phyloP scores from a whole-genome alignment of 2,888 invertebrate genomes.

The Melieria crassipennis region DNA sequence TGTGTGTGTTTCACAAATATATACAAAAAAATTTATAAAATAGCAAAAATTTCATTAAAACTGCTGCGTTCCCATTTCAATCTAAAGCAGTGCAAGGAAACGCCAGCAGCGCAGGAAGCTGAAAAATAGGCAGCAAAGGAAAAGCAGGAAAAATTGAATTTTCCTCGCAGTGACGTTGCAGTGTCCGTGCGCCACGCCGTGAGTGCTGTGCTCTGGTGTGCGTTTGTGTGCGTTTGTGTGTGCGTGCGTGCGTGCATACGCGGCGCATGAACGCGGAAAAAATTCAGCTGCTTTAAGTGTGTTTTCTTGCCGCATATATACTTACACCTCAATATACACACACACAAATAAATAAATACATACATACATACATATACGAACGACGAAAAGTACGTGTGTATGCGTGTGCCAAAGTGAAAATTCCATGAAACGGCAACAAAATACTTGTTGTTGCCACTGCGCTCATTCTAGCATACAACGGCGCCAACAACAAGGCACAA shows the following conservation, averaged over 20 bases:
- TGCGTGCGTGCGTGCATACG: not conserved
- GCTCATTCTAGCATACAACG: not conserved
- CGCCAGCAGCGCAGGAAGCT: not conserved
- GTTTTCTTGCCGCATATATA: not conserved
- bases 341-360: not conserved
- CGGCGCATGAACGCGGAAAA: not conserved
- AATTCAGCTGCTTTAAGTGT: not conserved
- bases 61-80: not conserved
- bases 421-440: not conserved
- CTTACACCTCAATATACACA: not conserved
- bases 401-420: not conserved
- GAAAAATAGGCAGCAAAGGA: no score
- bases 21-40: no score
- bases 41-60: not conserved
- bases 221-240: not conserved
- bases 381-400: slow-evolving; percentile 9
- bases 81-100: not conserved
- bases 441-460: not conserved
- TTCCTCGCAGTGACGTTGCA: not conserved
- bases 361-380: not conserved
- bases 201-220: not conserved
- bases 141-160: no score
- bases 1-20: no score
- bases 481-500: not conserved
- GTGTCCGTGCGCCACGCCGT: not conserved